Conservation (phyloP, 1,140 invertebrate genomes). For the Drosophila bifasciata region DNA sequence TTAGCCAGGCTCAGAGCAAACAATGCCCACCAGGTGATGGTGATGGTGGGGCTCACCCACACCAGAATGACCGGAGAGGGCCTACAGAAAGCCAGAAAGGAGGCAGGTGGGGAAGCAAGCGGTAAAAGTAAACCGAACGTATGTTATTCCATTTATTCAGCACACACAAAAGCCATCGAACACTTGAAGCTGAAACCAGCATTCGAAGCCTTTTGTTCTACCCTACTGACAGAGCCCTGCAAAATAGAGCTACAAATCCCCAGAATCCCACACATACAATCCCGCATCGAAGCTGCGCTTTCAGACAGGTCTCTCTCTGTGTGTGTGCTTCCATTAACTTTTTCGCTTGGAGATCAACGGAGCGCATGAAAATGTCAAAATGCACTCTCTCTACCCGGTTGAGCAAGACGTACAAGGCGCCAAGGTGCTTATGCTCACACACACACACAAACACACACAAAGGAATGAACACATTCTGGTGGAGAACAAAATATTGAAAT, state of each 20-base stretch:
- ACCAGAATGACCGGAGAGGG: not conserved
- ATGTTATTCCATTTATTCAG: slow-evolving; percentile 26
- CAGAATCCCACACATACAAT: not conserved
- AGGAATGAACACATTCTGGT: too few relatives aligned
- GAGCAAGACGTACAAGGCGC: slow-evolving; percentile 17
- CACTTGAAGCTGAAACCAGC: slow-evolving; percentile 36
- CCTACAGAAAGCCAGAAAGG: not conserved
- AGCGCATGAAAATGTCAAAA: slow-evolving; percentile 78
- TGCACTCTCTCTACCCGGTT: slow-evolving; percentile 58
- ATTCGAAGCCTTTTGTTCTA: slow-evolving; percentile 35
- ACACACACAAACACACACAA: too few relatives aligned
- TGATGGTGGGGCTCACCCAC: not conserved
- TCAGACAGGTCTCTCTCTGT: slow-evolving; percentile 18
- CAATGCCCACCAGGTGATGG: slow-evolving; percentile 25
- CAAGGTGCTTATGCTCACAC: not conserved
- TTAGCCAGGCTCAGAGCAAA: slow-evolving; percentile 40
- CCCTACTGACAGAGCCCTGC: slow-evolving; percentile 21
- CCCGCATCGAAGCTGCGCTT: slow-evolving; percentile 1
- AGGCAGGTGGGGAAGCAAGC: slow-evolving; percentile 8
- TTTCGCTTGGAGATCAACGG: slow-evolving; percentile 55
- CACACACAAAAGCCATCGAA: slow-evolving; percentile 42
- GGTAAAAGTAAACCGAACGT: slow-evolving; percentile 38
- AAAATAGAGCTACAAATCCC: slow-evolving; percentile 38
- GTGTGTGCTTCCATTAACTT: slow-evolving; percentile 71
- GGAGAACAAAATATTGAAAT: not conserved